phyloP scores from a whole-genome alignment of 1,140 invertebrate genomes.

The Aphelinus certus region DNA sequence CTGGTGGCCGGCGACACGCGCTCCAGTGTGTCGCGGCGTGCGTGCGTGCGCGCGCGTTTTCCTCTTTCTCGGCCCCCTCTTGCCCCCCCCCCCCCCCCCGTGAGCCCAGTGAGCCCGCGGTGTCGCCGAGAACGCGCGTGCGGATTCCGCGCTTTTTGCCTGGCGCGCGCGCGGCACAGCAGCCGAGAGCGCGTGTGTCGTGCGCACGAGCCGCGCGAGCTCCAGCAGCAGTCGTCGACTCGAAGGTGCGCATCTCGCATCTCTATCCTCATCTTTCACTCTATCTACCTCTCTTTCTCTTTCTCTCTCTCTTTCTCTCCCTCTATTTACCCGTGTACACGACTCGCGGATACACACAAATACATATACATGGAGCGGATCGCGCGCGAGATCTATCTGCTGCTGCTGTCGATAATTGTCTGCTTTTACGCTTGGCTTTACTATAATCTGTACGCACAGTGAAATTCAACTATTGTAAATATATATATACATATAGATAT shows the following conservation, averaged over 20 bases:
- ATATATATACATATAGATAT: too few species aligned
- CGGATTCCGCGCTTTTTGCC: not conserved
- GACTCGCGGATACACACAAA: not conserved
- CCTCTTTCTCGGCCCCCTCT: not conserved
- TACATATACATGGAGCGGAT: constrained; percentile 1
- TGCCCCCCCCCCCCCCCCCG: not conserved
- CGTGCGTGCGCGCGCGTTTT: not conserved
- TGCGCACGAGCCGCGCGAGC: too few species aligned
- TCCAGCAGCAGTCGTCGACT: not conserved
- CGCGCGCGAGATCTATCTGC: not conserved
- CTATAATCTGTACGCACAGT: not conserved
- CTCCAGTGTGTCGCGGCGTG: constrained; percentile 26
- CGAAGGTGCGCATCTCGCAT: constrained; percentile 10
- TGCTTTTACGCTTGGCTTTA: constrained; percentile 17
- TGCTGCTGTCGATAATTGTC: constrained; percentile 4
- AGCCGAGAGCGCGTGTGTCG: not conserved
- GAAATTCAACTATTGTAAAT: too few species aligned
- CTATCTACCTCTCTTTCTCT: not conserved
- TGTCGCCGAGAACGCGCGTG: not conserved
- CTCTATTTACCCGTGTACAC: not conserved
- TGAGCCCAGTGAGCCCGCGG: not conserved
- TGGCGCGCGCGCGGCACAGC: not conserved
- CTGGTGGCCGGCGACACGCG: constrained; percentile 28
- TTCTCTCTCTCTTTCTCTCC: not conserved
- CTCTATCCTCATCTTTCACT: not conserved